Base-by-base conservation (phyloP, 1,140 invertebrate genomes). In the Bombus sylvicola region DNA sequence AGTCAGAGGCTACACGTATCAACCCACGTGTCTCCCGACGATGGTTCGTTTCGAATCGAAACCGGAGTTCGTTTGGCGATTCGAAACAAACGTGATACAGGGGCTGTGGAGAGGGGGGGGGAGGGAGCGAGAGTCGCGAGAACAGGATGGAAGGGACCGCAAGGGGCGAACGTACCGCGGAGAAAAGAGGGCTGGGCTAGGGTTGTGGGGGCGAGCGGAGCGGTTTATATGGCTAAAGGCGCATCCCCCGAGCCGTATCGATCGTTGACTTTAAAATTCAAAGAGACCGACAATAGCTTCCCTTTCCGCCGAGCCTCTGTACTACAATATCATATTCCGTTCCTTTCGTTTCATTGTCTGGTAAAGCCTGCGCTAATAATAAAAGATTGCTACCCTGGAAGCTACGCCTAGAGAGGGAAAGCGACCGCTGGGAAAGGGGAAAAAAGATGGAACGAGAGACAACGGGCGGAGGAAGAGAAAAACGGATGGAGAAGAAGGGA, bases 231-330 rank as follows among this genome's bases (percentile, higher is more conserved):
- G 94, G 94, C 94, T 93, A 93, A 94, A 95, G 94, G 95, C 94
- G 93, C 94, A 95, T 95, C 94, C 93, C 93, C 92, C 91, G 91
- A 93, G 94, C 92, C 92, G 93, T 95, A 95, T 95, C 94, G 94
- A 95, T 95, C 94, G 94, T 93, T 94, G 95, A 95, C 95, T 95
- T 95, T 95, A 95, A 95, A 95, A 95, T 95, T 95, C 94, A 95
- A 95, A 95, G 94, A 95, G 94, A 95, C 95, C 95, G 94, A 95
- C 95, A 95, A 95, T 95, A 95, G 94, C 94, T 95, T 95, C 92
- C 93, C 94, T 91, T 91, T 89, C 93, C 89, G 88, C 91, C 83
- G 86, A 77, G 91, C 92, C 91, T 92, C 90, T 92, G 90, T 90
- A 92, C 92, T 95, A 94, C 94, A 94, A 95, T 95, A 95, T 95